These are phyloP conservation scores for Hipposideros larvatus DNA, from an alignment of 2,797 vertebrate genomes.

Conservation along the genomic window DNA sequence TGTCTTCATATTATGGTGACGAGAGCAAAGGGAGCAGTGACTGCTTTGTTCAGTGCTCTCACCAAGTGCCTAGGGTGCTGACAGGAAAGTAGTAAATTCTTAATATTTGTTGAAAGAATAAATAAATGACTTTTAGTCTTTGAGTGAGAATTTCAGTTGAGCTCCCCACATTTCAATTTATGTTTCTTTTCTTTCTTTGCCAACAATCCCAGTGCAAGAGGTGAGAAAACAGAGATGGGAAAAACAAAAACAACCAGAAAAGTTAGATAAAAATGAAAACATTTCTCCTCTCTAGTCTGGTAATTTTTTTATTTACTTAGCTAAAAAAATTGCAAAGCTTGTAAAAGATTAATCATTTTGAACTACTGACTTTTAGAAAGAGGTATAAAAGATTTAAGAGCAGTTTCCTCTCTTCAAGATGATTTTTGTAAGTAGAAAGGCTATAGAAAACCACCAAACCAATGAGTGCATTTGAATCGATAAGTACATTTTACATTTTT, in stretches of 20 bases:
- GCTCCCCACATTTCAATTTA: background rate
- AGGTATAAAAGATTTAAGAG: constrained; percentile 53
- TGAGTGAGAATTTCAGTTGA: background rate
- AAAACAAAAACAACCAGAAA: constrained; percentile 2
- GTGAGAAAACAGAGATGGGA: background rate
- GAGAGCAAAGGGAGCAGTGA: background rate
- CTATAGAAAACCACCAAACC: constrained; percentile 53
- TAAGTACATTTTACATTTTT: background rate
- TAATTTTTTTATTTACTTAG: background rate
- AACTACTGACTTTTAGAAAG: constrained; percentile 65
- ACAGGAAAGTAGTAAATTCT: background rate
- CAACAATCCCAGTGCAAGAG: background rate
- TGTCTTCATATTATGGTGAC: background rate
- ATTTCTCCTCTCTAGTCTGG: background rate
- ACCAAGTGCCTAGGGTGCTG: background rate
- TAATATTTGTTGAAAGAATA: background rate
- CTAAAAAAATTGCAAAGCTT: background rate
- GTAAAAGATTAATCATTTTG: constrained; percentile 1
- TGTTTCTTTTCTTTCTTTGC: background rate
- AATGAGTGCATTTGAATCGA: constrained; percentile 46
- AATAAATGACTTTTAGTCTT: background rate
- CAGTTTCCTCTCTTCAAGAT: constrained; percentile 35
- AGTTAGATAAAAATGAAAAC: constrained; percentile 6
- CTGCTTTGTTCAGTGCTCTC: background rate
- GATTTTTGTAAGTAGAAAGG: constrained; percentile 49